A percentile compares a stretch with the other conserved stretches of the same genome.
Evolutionary conservation across 2,797 vertebrate species (phyloP).

Genomic region (Aeoliscus strigatus): DNA sequence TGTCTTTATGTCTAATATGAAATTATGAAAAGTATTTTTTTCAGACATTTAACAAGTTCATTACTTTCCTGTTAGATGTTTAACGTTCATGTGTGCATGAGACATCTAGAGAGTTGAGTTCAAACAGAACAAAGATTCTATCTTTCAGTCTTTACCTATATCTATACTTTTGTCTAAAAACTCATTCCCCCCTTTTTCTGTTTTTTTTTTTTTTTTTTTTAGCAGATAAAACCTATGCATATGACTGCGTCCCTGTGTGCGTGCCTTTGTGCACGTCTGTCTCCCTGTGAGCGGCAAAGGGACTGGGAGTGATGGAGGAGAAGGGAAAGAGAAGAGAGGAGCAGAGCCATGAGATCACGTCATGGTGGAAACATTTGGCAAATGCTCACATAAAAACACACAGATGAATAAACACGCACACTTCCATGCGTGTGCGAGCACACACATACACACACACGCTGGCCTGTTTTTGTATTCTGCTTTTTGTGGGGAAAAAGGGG

Average conservation of each 20-base stretch:
- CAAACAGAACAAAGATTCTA: too few relatives aligned
- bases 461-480: slow-evolving; percentile 69
- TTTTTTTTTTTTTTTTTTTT: too few relatives aligned
- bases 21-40: too few relatives aligned
- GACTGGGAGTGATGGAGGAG: slow-evolving; percentile 48
- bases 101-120: too few relatives aligned
- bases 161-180: too few relatives aligned
- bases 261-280: slow-evolving; percentile 17
- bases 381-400: slow-evolving; percentile 49
- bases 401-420: slow-evolving; percentile 11
- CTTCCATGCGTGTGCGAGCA: slow-evolving; percentile 7
- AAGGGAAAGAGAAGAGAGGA: slow-evolving; percentile 50
- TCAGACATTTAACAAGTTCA: too few relatives aligned
- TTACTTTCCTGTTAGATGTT: too few relatives aligned
- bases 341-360: slow-evolving; percentile 67
- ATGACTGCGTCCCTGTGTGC: slow-evolving; percentile 1
- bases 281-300: slow-evolving; percentile 16
- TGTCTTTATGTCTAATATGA: too few relatives aligned
- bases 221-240: too few relatives aligned
- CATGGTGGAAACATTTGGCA: slow-evolving; percentile 78
- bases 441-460: slow-evolving; percentile 21
- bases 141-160: too few relatives aligned
- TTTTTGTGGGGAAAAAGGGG: slow-evolving; percentile 61
- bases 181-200: too few relatives aligned
- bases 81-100: too few relatives aligned